Conservation (phyloP, 2,113 vertebrate genomes). For the Catharus bicknelli region DNA sequence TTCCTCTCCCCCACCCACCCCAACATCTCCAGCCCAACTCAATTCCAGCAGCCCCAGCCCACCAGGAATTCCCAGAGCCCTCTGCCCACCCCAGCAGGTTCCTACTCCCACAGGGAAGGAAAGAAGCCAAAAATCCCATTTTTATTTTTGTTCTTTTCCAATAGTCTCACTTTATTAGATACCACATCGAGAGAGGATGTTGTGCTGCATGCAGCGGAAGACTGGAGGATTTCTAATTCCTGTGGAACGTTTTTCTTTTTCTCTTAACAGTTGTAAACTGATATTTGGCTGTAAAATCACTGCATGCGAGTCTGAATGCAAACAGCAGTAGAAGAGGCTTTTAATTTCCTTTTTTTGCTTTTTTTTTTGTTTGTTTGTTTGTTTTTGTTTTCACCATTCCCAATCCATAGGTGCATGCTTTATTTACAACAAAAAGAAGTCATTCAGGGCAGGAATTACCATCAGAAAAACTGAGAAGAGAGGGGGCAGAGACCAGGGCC, state of each 20-base stretch:
- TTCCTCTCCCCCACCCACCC: accelerated
- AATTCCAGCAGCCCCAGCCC: neutral
- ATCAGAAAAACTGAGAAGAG: neutral
- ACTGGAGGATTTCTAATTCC: conserved; percentile 37
- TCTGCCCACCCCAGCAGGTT: accelerated
- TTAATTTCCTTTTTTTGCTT: neutral
- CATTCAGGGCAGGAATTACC: neutral
- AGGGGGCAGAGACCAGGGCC: neutral
- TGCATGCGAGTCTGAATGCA: conserved; percentile 86
- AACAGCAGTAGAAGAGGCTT: conserved; percentile 72
- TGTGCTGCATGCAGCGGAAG: conserved; percentile 77
- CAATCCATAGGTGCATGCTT: conserved; percentile 69
- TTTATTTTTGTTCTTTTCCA: conserved; percentile 16
- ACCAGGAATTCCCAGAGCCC: neutral
- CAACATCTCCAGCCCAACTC: accelerated
- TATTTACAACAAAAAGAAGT: conserved; percentile 62
- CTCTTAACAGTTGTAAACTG: conserved; percentile 9
- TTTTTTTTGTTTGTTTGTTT: neutral
- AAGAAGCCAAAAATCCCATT: accelerated
- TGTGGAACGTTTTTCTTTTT: neutral
- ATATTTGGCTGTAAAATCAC: conserved; percentile 73
- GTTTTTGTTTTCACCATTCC: conserved; percentile 38
- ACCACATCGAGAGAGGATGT: conserved; percentile 66
- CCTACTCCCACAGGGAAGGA: neutral
- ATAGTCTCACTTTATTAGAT: conserved; percentile 78